These are phyloP conservation scores for Perognathus longimembris DNA, from an alignment of 2,113 vertebrate genomes.

Conservation along the genomic window DNA sequence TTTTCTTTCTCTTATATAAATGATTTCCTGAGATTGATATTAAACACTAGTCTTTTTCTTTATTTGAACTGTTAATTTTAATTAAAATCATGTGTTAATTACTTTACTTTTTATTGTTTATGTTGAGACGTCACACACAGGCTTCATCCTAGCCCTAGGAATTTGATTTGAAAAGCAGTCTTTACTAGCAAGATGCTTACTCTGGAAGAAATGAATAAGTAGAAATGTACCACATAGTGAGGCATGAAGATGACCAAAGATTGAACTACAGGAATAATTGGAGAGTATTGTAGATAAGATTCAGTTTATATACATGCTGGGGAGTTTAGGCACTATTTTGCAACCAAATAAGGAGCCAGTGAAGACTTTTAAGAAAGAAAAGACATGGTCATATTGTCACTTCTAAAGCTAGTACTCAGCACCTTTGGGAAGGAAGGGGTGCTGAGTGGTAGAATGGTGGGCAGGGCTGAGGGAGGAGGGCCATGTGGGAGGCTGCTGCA, in stretches of 20 bases:
- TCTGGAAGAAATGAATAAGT: not conserved
- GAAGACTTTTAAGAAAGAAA: not conserved
- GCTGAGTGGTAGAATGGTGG: not conserved
- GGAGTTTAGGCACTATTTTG: not conserved
- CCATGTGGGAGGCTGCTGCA: not conserved
- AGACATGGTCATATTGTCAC: not conserved
- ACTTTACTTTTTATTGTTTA: not conserved
- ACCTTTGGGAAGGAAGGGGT: not conserved
- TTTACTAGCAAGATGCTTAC: conserved; percentile 14
- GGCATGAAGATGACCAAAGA: not conserved
- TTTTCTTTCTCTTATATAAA: conserved; percentile 64
- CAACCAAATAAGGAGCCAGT: conserved; percentile 1
- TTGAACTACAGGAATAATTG: not conserved
- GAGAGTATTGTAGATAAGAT: not conserved
- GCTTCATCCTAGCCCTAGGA: not conserved
- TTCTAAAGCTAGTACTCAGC: not conserved
- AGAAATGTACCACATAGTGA: not conserved
- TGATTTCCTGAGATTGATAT: conserved; percentile 72
- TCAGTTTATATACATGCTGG: not conserved
- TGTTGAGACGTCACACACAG: not conserved
- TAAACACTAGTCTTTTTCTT: conserved; percentile 79
- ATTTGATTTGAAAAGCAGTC: conserved; percentile 19
- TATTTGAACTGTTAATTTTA: conserved; percentile 64
- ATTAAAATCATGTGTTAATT: conserved; percentile 83
- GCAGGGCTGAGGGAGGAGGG: not conserved